These are phyloP conservation scores for Telmatochromis bifrenatus DNA, from an alignment of 2,113 vertebrate species.

Conservation along the genomic window DNA sequence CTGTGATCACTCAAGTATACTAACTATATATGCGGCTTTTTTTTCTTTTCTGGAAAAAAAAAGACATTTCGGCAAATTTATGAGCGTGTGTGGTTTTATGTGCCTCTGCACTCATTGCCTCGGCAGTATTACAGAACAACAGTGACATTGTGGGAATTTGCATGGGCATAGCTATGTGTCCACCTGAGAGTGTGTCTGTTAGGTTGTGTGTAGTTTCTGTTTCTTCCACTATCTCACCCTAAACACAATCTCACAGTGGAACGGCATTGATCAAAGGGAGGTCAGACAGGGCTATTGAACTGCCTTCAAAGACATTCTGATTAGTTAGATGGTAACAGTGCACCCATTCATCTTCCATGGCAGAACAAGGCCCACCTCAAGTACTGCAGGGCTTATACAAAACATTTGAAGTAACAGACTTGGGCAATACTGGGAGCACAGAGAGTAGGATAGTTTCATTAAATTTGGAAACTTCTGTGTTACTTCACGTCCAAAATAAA, in stretches of 20 bases:
- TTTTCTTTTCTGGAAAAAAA: neutral
- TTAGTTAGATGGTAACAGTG: constrained; percentile 57
- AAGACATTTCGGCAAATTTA: neutral
- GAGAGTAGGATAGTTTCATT: neutral
- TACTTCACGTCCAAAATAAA: neutral
- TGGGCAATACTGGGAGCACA: neutral
- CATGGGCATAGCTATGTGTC: neutral
- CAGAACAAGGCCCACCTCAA: constrained; percentile 28
- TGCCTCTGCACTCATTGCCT: neutral
- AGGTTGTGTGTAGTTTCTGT: neutral
- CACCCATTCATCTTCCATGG: constrained; percentile 55
- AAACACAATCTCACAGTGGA: constrained; percentile 48
- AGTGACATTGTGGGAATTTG: neutral
- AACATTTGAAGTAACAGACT: constrained; percentile 5
- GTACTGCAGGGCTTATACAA: constrained; percentile 2
- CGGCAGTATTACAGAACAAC: neutral
- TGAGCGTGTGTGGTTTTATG: neutral
- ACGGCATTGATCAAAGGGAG: constrained; percentile 60
- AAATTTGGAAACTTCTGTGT: neutral
- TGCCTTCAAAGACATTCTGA: constrained; percentile 60
- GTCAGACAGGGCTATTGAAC: constrained; percentile 61
- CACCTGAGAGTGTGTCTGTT: neutral
- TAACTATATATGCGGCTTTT: neutral
- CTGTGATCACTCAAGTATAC: neutral
- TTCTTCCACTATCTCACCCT: neutral